These are phyloP conservation scores for Bombycilla garrulus DNA, from an alignment of 2,113 vertebrate species.

Conservation along the genomic window DNA sequence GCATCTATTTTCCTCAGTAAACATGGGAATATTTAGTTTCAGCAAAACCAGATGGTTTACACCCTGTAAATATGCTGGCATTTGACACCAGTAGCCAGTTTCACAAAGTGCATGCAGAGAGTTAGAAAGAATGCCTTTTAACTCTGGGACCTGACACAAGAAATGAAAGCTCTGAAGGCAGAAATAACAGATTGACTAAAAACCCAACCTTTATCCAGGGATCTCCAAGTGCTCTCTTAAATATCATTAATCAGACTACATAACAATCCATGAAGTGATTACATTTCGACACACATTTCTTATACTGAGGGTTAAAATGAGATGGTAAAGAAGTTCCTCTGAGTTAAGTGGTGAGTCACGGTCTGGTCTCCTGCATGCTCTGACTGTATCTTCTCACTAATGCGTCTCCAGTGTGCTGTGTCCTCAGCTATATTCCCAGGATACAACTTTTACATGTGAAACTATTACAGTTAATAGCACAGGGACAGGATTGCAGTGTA, in stretches of 20 bases:
- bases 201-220: not conserved
- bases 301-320: not conserved
- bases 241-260: not conserved
- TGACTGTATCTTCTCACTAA: not conserved
- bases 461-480: not conserved
- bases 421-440: not conserved
- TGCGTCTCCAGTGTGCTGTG: not conserved
- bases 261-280: not conserved
- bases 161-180: not conserved
- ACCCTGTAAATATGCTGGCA: not conserved
- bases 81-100: constrained; percentile 46
- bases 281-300: not conserved
- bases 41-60: constrained; percentile 39
- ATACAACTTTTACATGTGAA: not conserved
- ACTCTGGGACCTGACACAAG: not conserved
- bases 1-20: constrained; percentile 38
- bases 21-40: constrained; percentile 44
- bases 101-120: not conserved
- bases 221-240: not conserved
- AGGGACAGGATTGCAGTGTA: not conserved
- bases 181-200: not conserved
- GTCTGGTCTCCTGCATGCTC: not conserved
- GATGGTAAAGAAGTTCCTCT: not conserved
- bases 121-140: not conserved
- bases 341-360: not conserved